These are phyloP conservation scores for Phengaris arion DNA, from an alignment of 2,888 invertebrate genomes.

Conservation along the genomic window DNA sequence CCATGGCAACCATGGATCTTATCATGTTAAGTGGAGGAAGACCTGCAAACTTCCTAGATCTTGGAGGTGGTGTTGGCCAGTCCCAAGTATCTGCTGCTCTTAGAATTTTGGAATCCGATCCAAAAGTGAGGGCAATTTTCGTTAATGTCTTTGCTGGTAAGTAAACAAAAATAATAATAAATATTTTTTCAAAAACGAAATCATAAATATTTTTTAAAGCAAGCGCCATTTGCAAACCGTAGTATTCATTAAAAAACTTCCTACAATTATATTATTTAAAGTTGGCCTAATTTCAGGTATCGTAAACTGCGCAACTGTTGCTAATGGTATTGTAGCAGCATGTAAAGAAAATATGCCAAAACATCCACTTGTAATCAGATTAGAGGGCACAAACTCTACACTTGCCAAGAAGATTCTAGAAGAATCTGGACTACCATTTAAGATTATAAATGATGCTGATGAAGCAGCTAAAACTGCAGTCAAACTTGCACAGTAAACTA, in stretches of 20 bases:
- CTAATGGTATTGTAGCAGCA: constrained; percentile 95
- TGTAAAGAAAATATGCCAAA: constrained; percentile 87
- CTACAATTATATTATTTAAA: neutral
- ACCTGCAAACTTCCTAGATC: constrained; percentile 99
- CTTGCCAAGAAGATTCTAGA: constrained; percentile 90
- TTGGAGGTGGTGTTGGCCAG: constrained; percentile 97
- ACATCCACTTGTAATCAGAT: constrained; percentile 94
- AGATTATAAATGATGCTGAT: constrained; percentile 91
- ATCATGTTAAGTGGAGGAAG: constrained; percentile 97
- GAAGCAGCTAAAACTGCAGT: constrained; percentile 96
- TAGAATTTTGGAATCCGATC: constrained; percentile 90
- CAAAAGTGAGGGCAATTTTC: constrained; percentile 94
- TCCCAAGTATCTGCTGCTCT: constrained; percentile 96
- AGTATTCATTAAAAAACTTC: neutral
- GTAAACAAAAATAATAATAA: constrained; percentile 28
- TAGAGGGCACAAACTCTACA: constrained; percentile 96
- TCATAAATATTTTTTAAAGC: too few relatives aligned
- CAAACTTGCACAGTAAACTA: constrained; percentile 51
- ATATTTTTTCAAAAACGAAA: neutral
- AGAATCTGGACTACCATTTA: constrained; percentile 90
- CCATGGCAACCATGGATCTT: constrained; percentile 99
- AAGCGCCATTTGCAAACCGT: neutral
- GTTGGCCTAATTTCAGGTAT: constrained; percentile 81
- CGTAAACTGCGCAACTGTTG: constrained; percentile 98
- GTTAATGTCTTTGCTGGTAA: constrained; percentile 97